A percentile compares a stretch with the other conserved stretches of the same genome.
phyloP scores from a whole-genome alignment of 2,888 invertebrate species.

The Falcaria lacertinaria region DNA sequence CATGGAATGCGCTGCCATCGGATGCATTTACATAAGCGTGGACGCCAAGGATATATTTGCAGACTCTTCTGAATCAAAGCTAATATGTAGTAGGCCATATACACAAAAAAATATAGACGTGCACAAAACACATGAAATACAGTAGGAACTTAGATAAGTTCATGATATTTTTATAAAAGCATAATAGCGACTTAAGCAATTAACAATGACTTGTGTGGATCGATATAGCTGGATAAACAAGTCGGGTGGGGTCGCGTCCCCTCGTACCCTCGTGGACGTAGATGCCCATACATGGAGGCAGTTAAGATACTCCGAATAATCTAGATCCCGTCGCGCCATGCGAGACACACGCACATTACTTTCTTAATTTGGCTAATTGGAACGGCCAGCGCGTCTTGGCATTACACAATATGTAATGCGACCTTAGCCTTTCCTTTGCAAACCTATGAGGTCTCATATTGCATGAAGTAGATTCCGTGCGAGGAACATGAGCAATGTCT shows the following conservation, averaged over 20 bases:
- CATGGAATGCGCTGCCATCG: not conserved
- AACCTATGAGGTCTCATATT: not conserved
- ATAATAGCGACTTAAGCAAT: constrained; percentile 29
- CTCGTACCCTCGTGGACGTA: constrained; percentile 54
- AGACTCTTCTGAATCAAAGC: no score
- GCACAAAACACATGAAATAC: no score
- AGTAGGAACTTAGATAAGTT: no score
- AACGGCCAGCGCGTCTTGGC: not conserved
- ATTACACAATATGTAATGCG: not conserved
- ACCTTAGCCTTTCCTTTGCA: not conserved
- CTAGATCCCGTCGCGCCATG: constrained; percentile 33
- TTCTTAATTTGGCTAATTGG: constrained; percentile 1
- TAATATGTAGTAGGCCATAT: no score
- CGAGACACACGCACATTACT: not conserved
- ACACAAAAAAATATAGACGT: no score
- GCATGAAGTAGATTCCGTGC: no score
- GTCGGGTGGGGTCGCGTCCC: constrained; percentile 50
- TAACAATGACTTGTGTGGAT: constrained; percentile 43
- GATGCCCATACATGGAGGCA: constrained; percentile 58
- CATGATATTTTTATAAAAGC: no score
- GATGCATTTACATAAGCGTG: not conserved
- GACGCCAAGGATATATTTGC: not conserved
- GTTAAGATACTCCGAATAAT: constrained; percentile 41
- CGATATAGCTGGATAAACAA: constrained; percentile 66
- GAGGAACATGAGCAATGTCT: no score